Base-by-base conservation (phyloP, 1,140 invertebrate genomes). In the Laupala kohalensis region DNA sequence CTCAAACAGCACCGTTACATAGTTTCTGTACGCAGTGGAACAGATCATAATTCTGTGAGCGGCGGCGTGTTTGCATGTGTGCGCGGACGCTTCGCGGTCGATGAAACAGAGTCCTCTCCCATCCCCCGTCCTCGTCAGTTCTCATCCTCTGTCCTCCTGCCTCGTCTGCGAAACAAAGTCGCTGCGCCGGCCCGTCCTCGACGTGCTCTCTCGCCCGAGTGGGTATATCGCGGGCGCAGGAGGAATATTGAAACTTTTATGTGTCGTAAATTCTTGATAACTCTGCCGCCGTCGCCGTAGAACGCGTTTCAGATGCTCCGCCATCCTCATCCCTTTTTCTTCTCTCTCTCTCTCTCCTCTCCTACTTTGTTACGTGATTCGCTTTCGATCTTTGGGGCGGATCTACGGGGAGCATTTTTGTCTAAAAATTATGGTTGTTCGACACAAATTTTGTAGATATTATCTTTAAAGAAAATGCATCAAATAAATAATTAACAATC, bases 191-290 rank as follows among this genome's bases (percentile, higher is more conserved):
- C 0, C 28, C n/a, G 6, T n/a, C 27, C 12, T 27, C 25, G 30
- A 6, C 30, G 30, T 15, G n/a, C 30, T 13, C 67, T 12, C 13
- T 5, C 67, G 1, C 29, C 19, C 4, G 9, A 1, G 29, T 5
- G 28, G 67, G 4, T n/a, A 23, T n/a, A 24, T 12, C 5, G 29
- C 6, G 28, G 67, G 4, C 28, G 24, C 25, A 24, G 25, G 23
- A n/a, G 29, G 67, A 28, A 68, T 68, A 68, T 68, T 68, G 67
- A 68, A 68, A 68, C 15, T 30, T 68, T 26, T 27, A 68, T 68
- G 24, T 12, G 24, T 23, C 67, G 19, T 37, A 68, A 68, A 68
- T 68, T 68, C n/a, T 37, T 68, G 67, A 68, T 37, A 68, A 68
- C 67, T 68, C 9, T 53, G 67, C 28, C 23, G 23, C n/a, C n/a